phyloP scores from a whole-genome alignment of 1,140 invertebrate genomes.

The Plutomurus gul region DNA sequence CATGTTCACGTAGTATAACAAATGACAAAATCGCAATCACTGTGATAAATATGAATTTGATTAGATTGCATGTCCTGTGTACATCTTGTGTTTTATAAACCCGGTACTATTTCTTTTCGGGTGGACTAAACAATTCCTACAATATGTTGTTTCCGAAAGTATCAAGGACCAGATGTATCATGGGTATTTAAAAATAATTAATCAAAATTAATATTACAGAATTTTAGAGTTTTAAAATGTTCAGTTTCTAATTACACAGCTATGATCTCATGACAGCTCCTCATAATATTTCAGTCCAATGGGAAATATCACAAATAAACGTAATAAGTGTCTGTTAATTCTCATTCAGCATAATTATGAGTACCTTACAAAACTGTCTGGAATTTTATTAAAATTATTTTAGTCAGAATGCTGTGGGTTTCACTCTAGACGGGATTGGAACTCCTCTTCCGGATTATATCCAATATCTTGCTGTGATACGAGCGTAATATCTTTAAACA shows the following conservation, averaged over 20 bases:
- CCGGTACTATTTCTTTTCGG: not conserved
- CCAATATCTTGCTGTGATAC: not conserved
- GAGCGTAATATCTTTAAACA: not conserved
- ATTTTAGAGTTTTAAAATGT: too few relatives aligned
- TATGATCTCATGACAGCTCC: not conserved
- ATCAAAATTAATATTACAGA: too few relatives aligned
- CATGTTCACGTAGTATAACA: not conserved
- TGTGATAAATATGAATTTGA: not conserved
- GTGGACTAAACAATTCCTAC: not conserved
- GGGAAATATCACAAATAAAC: not conserved
- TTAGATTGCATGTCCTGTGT: not conserved
- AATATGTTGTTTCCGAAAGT: not conserved
- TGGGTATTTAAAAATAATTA: too few relatives aligned
- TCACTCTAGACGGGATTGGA: not conserved
- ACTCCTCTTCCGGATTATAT: not conserved
- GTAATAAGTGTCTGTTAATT: not conserved
- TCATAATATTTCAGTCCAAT: not conserved
- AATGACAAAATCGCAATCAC: not conserved
- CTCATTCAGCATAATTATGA: not conserved
- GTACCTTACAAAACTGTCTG: not conserved
- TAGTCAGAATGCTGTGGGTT: constrained; percentile 5
- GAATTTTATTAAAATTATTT: not conserved
- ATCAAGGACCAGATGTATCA: not conserved
- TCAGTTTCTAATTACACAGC: too few relatives aligned
- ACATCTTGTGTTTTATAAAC: not conserved